A percentile compares a stretch with the other conserved stretches of the same genome.
Evolutionary conservation across 2,888 invertebrate genomes (phyloP).

Genomic region (Drosophila affinis): DNA sequence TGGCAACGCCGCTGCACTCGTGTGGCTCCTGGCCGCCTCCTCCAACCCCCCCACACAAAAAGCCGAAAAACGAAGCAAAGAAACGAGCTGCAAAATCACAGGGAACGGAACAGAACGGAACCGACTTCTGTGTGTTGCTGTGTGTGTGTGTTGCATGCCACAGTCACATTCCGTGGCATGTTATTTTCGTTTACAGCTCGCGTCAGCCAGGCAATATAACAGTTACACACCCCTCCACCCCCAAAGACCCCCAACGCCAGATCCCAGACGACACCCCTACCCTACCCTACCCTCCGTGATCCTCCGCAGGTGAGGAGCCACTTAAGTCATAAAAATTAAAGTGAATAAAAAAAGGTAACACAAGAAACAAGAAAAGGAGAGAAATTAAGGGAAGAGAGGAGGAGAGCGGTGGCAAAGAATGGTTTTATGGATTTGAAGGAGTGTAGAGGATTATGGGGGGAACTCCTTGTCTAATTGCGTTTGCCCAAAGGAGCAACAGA

Average conservation of each 20-base stretch:
- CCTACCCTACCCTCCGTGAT: background rate
- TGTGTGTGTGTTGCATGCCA: conserved; percentile 57
- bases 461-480: conserved; percentile 3
- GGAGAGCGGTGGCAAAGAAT: conserved; percentile 1
- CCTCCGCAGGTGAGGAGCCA: conserved; percentile 38
- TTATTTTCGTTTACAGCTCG: conserved; percentile 69
- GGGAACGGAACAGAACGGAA: conserved; percentile 32
- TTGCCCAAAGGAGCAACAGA: background rate
- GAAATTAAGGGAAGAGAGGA: conserved; percentile 15
- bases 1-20: conserved; percentile 64
- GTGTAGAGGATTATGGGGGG: background rate
- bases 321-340: conserved; percentile 77
- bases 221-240: conserved; percentile 52
- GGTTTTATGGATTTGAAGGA: conserved; percentile 6
- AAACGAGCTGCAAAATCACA: conserved; percentile 53
- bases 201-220: conserved; percentile 72
- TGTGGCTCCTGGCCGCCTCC: conserved; percentile 31
- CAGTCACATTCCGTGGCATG: conserved; percentile 75
- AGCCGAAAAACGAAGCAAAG: conserved; percentile 6
- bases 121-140: conserved; percentile 59
- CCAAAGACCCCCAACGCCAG: conserved; percentile 3
- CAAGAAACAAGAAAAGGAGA: conserved; percentile 20
- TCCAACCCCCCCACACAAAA: conserved; percentile 8
- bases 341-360: conserved; percentile 17
- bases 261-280: background rate